Evolutionary conservation across 2,888 invertebrate species (phyloP).

Genomic region (Vandiemenella viatica): DNA sequence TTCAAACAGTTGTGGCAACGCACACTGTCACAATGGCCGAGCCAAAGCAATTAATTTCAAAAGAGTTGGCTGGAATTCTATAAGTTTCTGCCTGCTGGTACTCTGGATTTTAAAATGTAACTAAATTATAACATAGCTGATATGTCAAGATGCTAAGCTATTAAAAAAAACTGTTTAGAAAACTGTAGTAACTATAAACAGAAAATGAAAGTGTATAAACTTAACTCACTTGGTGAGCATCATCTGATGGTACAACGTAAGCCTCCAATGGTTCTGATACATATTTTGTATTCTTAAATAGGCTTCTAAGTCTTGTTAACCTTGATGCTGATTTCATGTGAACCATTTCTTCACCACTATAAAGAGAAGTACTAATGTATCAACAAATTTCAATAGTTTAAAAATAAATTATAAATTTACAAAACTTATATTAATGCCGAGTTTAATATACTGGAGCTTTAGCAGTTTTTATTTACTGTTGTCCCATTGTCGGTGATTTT

Average conservation of each 20-base stretch:
- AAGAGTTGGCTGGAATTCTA: background rate
- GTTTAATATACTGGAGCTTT: too few species aligned
- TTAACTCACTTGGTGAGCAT: slow-evolving; percentile 56
- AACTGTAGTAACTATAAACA: background rate
- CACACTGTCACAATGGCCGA: too few species aligned
- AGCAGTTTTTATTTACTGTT: too few species aligned
- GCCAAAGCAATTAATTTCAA: too few species aligned
- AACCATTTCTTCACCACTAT: background rate
- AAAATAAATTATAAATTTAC: too few species aligned
- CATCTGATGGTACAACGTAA: slow-evolving; percentile 68
- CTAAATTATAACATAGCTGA: background rate
- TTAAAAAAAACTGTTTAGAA: background rate
- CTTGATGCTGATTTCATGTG: background rate
- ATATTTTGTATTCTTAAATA: slow-evolving; percentile 40
- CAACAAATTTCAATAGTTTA: too few species aligned
- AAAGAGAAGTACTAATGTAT: too few species aligned
- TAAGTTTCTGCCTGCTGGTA: slow-evolving; percentile 3
- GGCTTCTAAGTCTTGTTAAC: slow-evolving; percentile 7
- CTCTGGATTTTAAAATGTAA: background rate
- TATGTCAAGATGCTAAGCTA: slow-evolving; percentile 8
- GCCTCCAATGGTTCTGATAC: slow-evolving; percentile 50
- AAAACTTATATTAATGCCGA: too few species aligned
- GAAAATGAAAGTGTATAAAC: background rate
- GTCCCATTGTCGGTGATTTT: too few species aligned
- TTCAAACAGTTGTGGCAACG: too few species aligned